Conservation (phyloP, 2,797 vertebrate genomes). For the Onychomys arenicola region DNA sequence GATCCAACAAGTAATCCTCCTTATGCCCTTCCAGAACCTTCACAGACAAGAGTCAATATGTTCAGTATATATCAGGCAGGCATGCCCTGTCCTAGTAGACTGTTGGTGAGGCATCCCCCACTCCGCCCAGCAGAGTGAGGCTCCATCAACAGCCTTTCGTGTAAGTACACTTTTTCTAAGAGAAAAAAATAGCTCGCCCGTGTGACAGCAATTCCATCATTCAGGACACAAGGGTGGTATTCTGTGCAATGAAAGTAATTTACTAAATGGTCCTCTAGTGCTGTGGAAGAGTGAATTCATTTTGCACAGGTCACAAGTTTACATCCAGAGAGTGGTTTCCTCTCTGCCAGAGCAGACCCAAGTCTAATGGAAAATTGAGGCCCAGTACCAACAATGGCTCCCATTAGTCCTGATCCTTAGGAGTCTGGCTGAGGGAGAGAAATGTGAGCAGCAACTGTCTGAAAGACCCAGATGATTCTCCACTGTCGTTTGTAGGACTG, state of each 20-base stretch:
- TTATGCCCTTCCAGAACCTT: conserved; percentile 10
- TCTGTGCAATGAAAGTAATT: conserved; percentile 76
- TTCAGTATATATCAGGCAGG: neutral
- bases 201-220: conserved; percentile 67
- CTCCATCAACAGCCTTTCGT: neutral
- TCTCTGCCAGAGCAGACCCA: conserved; percentile 27
- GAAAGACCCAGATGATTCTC: neutral
- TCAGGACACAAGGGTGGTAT: conserved; percentile 59
- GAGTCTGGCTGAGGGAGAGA: neutral
- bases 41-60: neutral
- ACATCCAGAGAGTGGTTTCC: conserved; percentile 65
- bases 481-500: neutral
- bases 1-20: neutral
- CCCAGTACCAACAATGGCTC: neutral
- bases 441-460: neutral
- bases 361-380: conserved; percentile 57
- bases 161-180: conserved; percentile 9
- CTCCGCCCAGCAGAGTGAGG: neutral
- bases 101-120: neutral
- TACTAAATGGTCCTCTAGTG: conserved; percentile 72
- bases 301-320: conserved; percentile 73
- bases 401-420: neutral
- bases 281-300: conserved; percentile 66
- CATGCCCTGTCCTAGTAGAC: neutral
- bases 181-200: conserved; percentile 60